Conservation (phyloP, 2,113 vertebrate genomes). For the Archocentrus centrarchus region DNA sequence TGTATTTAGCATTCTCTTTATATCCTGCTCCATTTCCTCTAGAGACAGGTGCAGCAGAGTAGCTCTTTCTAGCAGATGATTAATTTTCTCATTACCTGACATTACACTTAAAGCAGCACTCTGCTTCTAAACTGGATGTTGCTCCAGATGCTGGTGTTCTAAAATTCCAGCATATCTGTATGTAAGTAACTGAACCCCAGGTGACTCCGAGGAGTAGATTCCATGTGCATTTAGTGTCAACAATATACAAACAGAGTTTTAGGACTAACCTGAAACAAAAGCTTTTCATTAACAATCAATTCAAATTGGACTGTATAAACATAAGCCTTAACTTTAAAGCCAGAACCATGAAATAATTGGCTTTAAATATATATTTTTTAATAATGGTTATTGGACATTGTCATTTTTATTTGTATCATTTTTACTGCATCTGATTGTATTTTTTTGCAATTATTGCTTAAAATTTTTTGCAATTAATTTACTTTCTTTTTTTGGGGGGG, state of each 20-base stretch:
- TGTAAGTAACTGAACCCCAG: constrained; percentile 1
- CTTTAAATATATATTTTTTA: no score
- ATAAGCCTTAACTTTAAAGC: no score
- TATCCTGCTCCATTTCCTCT: constrained; percentile 55
- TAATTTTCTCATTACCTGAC: constrained; percentile 79
- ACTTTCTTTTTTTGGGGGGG: no score
- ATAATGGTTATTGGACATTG: no score
- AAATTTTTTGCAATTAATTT: no score
- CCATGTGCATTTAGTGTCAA: neutral
- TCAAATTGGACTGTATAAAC: neutral
- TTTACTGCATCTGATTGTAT: no score
- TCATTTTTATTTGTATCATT: no score
- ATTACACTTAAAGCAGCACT: constrained; percentile 64
- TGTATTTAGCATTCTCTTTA: constrained; percentile 58
- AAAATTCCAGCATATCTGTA: constrained; percentile 1
- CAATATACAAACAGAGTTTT: neutral
- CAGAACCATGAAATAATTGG: no score
- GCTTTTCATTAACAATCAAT: neutral
- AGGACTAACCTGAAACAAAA: neutral
- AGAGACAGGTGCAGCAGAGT: constrained; percentile 49
- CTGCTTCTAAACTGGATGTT: constrained; percentile 34
- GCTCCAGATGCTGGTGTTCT: constrained; percentile 7
- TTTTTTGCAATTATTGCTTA: no score
- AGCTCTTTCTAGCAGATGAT: constrained; percentile 68
- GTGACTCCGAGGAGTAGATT: neutral